Evolutionary conservation across 2,888 invertebrate genomes (phyloP).

Genomic region (Cerceris rybyensis): DNA sequence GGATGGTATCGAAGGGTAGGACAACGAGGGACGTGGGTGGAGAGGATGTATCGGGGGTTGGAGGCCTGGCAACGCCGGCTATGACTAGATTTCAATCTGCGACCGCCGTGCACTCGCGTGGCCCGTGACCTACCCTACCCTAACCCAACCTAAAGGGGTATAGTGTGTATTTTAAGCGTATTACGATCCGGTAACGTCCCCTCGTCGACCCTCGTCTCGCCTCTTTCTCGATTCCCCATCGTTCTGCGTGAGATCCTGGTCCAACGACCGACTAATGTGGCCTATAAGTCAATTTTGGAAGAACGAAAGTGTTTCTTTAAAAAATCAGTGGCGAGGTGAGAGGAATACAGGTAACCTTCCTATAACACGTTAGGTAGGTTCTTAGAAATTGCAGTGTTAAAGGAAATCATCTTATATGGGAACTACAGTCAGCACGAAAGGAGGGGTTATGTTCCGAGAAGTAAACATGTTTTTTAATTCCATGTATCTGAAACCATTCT

Average conservation of each 20-base stretch:
- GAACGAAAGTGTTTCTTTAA: no score
- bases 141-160: slow-evolving; percentile 40
- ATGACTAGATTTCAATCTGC: slow-evolving; percentile 71
- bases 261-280: not conserved
- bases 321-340: no score
- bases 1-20: slow-evolving; percentile 41
- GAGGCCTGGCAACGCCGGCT: slow-evolving; percentile 32
- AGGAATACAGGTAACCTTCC: no score
- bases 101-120: slow-evolving; percentile 38
- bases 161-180: slow-evolving; percentile 53
- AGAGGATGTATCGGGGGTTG: slow-evolving; percentile 2
- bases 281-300: not conserved
- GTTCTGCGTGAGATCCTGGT: not conserved
- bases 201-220: slow-evolving; percentile 40
- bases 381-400: no score
- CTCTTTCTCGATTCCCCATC: not conserved
- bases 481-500: no score
- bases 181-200: slow-evolving; percentile 68
- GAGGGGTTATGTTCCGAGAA: no score
- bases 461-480: no score
- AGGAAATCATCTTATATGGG: no score
- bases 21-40: not conserved
- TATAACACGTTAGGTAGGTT: no score
- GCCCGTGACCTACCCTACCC: slow-evolving; percentile 43
- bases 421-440: no score